Evolutionary conservation across 1,140 invertebrate genomes (phyloP).

Genomic region (Pantala flavescens): DNA sequence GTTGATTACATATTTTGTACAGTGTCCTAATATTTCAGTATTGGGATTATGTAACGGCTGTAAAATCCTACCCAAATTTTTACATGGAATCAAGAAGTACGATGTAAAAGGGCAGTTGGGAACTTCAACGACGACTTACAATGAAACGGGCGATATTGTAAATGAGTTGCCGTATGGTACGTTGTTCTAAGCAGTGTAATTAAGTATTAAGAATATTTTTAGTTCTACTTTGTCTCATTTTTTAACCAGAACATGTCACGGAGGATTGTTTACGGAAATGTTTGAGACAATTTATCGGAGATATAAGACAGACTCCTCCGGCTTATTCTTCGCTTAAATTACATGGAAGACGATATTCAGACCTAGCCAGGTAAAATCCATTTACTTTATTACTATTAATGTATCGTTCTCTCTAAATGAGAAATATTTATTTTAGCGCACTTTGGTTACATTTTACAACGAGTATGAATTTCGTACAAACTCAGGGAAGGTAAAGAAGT

Average conservation of each 20-base stretch:
- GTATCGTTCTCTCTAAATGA: neutral
- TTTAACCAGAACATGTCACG: conserved; percentile 14
- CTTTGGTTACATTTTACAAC: neutral
- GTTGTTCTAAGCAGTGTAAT: neutral
- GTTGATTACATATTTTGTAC: neutral
- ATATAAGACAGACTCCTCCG: conserved; percentile 26
- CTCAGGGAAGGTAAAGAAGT: conserved; percentile 19
- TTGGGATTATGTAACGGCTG: conserved; percentile 23
- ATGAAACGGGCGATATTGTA: conserved; percentile 24
- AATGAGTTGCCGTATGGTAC: conserved; percentile 24
- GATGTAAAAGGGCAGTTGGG: conserved; percentile 25
- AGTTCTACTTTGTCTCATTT: neutral
- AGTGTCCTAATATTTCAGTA: neutral
- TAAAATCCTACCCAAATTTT: conserved; percentile 26
- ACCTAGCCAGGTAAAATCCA: neutral
- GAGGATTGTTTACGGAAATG: conserved; percentile 11
- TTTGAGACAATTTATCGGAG: conserved; percentile 23
- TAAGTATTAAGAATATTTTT: neutral
- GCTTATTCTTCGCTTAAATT: conserved; percentile 24
- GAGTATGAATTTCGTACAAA: neutral
- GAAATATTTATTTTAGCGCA: neutral
- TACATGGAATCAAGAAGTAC: conserved; percentile 27
- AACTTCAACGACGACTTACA: conserved; percentile 28
- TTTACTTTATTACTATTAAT: neutral
- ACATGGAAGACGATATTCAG: neutral